Evolutionary conservation across 2,888 invertebrate species (phyloP).

Genomic region (Julus scandinavius): DNA sequence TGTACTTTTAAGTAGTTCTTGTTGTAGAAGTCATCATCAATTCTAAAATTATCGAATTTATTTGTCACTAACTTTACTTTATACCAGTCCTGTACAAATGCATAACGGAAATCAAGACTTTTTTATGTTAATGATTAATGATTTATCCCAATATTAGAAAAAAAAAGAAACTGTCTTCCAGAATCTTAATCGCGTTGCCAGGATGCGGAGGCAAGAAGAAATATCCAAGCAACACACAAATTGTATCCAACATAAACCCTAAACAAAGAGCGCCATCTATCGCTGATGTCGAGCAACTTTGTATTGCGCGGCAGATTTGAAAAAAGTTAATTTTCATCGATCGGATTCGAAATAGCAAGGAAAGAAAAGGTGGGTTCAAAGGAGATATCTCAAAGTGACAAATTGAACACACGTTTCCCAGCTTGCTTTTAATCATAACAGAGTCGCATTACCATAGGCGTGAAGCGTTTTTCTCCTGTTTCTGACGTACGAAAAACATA

Average conservation of each 20-base stretch:
- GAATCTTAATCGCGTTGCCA: too few species aligned
- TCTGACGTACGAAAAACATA: not conserved
- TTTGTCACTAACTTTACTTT: too few species aligned
- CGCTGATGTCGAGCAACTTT: not conserved
- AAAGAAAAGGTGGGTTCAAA: not conserved
- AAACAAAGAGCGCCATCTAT: not conserved
- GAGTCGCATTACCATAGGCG: not conserved
- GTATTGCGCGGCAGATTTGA: not conserved
- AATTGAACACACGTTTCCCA: conserved; percentile 4
- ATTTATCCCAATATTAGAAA: too few species aligned
- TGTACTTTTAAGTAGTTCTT: too few species aligned
- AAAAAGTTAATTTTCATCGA: not conserved
- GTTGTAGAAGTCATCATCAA: too few species aligned
- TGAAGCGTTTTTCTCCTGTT: not conserved
- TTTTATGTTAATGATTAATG: too few species aligned
- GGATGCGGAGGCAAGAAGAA: too few species aligned
- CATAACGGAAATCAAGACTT: too few species aligned
- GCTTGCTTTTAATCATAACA: not conserved
- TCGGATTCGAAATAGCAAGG: not conserved
- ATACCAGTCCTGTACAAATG: too few species aligned
- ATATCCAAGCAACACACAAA: too few species aligned
- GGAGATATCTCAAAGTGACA: not conserved
- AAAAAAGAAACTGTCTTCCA: too few species aligned
- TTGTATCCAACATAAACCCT: not conserved
- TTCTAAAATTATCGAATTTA: too few species aligned